Percentiles rank a stretch among this genome's conserved stretches.
These are phyloP conservation scores for Macropodus opercularis DNA, from an alignment of 2,797 vertebrate genomes.

Conservation along the genomic window DNA sequence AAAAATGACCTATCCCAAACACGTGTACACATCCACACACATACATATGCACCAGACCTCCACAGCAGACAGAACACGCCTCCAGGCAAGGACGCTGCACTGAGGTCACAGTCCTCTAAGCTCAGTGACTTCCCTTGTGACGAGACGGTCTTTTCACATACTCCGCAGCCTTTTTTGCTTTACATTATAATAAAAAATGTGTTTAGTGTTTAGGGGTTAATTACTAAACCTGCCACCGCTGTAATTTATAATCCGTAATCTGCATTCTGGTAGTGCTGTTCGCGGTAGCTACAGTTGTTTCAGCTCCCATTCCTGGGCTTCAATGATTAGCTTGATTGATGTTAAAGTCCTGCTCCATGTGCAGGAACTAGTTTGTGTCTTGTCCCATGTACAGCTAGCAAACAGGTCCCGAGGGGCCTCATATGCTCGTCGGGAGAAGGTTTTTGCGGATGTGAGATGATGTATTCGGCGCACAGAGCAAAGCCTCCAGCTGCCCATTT, in stretches of 20 bases:
- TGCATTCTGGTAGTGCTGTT: background rate
- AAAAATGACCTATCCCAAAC: constrained; percentile 44
- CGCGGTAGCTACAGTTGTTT: constrained; percentile 20
- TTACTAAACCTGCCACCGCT: background rate
- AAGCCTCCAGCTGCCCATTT: constrained; percentile 71
- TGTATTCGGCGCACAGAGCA: constrained; percentile 61
- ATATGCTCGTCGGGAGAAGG: constrained; percentile 41
- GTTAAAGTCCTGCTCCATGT: constrained; percentile 8
- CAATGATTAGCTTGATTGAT: constrained; percentile 27
- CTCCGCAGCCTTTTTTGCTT: constrained; percentile 16
- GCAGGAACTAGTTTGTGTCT: constrained; percentile 28
- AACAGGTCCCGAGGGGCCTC: constrained; percentile 46
- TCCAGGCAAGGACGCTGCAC: constrained; percentile 67
- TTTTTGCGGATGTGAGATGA: constrained; percentile 69
- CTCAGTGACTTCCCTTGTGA: constrained; percentile 41
- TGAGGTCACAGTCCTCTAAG: constrained; percentile 56
- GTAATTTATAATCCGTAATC: background rate
- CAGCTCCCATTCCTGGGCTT: constrained; percentile 8
- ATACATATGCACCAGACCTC: constrained; percentile 32
- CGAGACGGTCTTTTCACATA: constrained; percentile 31
- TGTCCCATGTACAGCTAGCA: constrained; percentile 38
- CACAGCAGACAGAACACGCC: constrained; percentile 41
- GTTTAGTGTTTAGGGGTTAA: background rate
- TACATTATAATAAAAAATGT: no score
- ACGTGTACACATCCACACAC: constrained; percentile 41